phyloP scores from a whole-genome alignment of 2,888 invertebrate genomes.

The Xanthorhoe spadicearia region DNA sequence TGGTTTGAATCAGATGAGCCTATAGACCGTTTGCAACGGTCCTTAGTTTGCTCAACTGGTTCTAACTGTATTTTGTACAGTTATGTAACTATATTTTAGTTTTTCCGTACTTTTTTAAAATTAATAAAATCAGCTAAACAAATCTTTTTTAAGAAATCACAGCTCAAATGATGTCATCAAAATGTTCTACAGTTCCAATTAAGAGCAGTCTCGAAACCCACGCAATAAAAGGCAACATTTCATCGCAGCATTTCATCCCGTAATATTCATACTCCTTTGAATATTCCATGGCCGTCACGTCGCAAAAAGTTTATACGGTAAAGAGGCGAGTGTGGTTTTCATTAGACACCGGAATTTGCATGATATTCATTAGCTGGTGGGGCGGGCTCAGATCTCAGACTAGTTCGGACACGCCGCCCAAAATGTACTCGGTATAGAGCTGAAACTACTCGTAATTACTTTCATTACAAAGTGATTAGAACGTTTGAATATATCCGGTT shows the following conservation, averaged over 20 bases:
- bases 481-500: constrained; percentile 18
- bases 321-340: constrained; percentile 68
- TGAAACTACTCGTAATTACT: constrained; percentile 38
- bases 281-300: constrained; percentile 46
- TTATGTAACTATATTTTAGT: too few species aligned
- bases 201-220: constrained; percentile 14
- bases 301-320: constrained; percentile 54
- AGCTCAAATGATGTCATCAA: constrained; percentile 10
- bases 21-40: too few species aligned
- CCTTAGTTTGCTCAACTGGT: too few species aligned
- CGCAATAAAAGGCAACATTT: constrained; percentile 32
- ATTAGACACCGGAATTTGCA: constrained; percentile 76
- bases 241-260: constrained; percentile 27
- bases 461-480: constrained; percentile 32
- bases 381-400: constrained; percentile 49
- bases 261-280: constrained; percentile 44
- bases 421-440: constrained; percentile 32
- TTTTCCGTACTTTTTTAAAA: too few species aligned
- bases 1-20: too few species aligned
- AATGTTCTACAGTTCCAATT: constrained; percentile 8
- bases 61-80: too few species aligned
- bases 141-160: neutral
- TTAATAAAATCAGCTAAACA: neutral
- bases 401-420: constrained; percentile 34
- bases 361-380: constrained; percentile 74